Evolutionary conservation across 2,888 invertebrate species (phyloP).

Genomic region (Diachrysia chrysitis): DNA sequence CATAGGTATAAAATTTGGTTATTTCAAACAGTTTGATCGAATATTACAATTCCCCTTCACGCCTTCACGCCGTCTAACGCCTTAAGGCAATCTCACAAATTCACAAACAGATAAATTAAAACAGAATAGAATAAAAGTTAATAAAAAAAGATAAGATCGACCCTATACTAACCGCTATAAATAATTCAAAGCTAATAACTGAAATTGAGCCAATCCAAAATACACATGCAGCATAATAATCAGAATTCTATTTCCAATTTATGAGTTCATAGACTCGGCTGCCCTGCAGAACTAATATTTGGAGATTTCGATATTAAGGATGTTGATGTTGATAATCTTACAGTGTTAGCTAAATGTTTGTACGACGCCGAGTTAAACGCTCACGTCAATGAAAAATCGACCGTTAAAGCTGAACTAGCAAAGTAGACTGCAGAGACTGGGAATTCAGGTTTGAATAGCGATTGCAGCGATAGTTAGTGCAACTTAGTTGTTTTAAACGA

Average conservation of each 20-base stretch:
- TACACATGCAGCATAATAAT: conserved; percentile 35
- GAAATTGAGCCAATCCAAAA: conserved; percentile 58
- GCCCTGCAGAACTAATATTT: conserved; percentile 44
- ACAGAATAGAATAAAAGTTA: neutral
- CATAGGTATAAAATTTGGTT: no score
- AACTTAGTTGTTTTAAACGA: neutral
- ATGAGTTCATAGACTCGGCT: conserved; percentile 71
- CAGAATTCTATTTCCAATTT: conserved; percentile 69
- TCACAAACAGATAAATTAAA: no score
- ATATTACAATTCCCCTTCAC: no score
- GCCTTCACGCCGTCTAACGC: no score
- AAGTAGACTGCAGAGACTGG: no score
- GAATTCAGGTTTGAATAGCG: neutral
- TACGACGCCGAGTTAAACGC: neutral
- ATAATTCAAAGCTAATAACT: conserved; percentile 55
- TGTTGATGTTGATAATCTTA: conserved; percentile 52
- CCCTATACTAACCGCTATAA: neutral
- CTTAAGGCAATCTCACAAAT: no score
- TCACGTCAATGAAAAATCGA: neutral
- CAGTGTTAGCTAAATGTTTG: conserved; percentile 34
- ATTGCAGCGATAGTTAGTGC: neutral
- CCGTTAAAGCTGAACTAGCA: neutral
- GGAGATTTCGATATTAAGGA: conserved; percentile 40
- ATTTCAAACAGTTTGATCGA: no score
- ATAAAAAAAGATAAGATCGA: neutral